phyloP scores from a whole-genome alignment of 2,888 invertebrate genomes.

The Alsophila aescularia region DNA sequence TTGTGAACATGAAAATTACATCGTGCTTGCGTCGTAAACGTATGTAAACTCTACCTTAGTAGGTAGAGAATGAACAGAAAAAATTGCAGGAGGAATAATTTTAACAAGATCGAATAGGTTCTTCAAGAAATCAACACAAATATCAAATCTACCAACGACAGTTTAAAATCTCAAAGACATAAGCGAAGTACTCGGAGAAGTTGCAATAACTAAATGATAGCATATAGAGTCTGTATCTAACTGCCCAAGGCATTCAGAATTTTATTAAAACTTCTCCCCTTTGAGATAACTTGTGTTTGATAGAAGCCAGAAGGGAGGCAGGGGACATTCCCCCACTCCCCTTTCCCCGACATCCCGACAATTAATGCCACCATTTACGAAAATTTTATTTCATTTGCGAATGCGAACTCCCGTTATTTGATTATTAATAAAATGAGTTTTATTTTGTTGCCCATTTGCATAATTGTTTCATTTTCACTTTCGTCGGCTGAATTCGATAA shows the following conservation, averaged over 20 bases:
- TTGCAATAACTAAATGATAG: constrained; percentile 61
- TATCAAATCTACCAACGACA: constrained; percentile 55
- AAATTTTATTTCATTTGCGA: constrained; percentile 78
- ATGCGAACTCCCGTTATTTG: constrained; percentile 78
- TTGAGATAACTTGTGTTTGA: constrained; percentile 81
- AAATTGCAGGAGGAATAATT: no score
- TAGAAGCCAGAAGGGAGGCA: constrained; percentile 63
- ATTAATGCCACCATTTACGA: constrained; percentile 79
- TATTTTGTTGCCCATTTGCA: constrained; percentile 80
- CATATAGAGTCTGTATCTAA: constrained; percentile 72
- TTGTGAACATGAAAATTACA: no score
- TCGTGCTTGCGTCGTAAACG: no score
- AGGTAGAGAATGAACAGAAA: no score
- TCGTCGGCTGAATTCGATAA: constrained; percentile 67
- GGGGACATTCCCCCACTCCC: constrained; percentile 42
- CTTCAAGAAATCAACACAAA: constrained; percentile 49
- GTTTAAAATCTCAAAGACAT: constrained; percentile 63
- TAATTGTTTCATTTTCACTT: constrained; percentile 81
- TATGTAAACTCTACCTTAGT: no score
- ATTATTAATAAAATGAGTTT: constrained; percentile 82
- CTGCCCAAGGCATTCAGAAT: constrained; percentile 74
- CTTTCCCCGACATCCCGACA: constrained; percentile 51
- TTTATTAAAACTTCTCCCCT: constrained; percentile 83
- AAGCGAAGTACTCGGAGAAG: constrained; percentile 58
- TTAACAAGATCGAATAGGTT: no score